These are phyloP conservation scores for Lates calcarifer DNA, from an alignment of 2,113 vertebrate genomes.

Conservation along the genomic window DNA sequence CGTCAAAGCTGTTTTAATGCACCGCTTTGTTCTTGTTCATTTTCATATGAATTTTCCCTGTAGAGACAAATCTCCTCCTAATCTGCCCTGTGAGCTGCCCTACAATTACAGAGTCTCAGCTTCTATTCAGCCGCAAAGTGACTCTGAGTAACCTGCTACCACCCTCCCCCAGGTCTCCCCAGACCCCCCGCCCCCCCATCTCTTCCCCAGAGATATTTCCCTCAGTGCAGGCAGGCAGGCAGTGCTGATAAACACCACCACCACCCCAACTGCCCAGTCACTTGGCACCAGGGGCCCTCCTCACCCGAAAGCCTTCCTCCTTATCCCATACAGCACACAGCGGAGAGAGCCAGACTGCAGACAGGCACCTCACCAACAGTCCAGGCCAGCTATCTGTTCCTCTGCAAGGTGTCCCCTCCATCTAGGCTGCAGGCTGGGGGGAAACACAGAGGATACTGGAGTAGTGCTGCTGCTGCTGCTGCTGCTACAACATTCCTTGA, in stretches of 20 bases:
- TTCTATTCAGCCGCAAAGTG: constrained; percentile 56
- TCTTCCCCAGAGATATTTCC: constrained; percentile 48
- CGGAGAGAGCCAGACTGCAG: constrained; percentile 30
- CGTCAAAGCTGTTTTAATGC: constrained; percentile 57
- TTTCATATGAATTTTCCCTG: constrained; percentile 57
- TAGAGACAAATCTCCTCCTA: constrained; percentile 67
- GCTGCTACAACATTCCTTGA: neutral
- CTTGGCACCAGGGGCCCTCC: constrained; percentile 55
- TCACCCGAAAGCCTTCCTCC: constrained; percentile 39
- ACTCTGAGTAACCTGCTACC: constrained; percentile 48
- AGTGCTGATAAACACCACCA: constrained; percentile 55
- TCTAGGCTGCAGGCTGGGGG: constrained; percentile 2
- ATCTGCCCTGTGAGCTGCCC: constrained; percentile 66
- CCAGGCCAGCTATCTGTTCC: constrained; percentile 34
- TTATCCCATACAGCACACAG: constrained; percentile 41
- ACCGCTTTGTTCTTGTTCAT: constrained; percentile 48
- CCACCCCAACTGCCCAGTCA: constrained; percentile 9
- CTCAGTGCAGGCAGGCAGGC: constrained; percentile 55
- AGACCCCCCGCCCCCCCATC: constrained; percentile 29
- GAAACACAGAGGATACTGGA: constrained; percentile 7
- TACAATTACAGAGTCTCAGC: constrained; percentile 57
- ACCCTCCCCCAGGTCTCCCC: constrained; percentile 23
- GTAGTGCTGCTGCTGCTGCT: no score
- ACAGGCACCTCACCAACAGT: constrained; percentile 30
- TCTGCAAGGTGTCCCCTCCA: constrained; percentile 36